phyloP scores from a whole-genome alignment of 2,888 invertebrate species.

The Hofmannophila pseudospretella region DNA sequence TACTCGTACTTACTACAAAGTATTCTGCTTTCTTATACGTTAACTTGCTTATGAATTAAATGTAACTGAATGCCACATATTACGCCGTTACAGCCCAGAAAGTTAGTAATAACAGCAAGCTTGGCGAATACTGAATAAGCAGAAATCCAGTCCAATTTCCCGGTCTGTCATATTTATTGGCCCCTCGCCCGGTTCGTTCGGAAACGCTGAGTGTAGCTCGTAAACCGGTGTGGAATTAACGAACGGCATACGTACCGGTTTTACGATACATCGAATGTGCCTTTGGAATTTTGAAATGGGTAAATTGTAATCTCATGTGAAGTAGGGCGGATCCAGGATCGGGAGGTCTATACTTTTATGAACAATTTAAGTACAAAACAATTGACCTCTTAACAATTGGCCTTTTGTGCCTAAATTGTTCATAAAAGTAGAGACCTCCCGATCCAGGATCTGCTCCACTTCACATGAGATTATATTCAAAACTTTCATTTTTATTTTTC shows the following conservation, averaged over 20 bases:
- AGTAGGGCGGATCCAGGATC: neutral
- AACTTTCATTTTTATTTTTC: too few relatives aligned
- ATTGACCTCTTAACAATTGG: too few relatives aligned
- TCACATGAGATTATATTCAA: too few relatives aligned
- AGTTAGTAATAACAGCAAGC: constrained; percentile 8
- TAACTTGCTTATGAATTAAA: too few relatives aligned
- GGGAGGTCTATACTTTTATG: too few relatives aligned
- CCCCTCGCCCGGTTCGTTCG: constrained; percentile 31
- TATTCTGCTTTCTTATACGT: too few relatives aligned
- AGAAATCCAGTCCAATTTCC: constrained; percentile 64
- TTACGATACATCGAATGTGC: constrained; percentile 16
- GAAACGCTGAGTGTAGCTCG: constrained; percentile 36
- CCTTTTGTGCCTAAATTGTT: too few relatives aligned
- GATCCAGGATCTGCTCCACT: too few relatives aligned
- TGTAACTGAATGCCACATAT: neutral
- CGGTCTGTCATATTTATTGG: constrained; percentile 65
- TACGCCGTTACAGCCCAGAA: constrained; percentile 15
- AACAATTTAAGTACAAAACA: too few relatives aligned
- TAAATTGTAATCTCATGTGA: neutral
- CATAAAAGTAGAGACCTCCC: too few relatives aligned
- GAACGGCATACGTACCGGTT: constrained; percentile 14
- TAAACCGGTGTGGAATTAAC: constrained; percentile 20
- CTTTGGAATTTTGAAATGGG: constrained; percentile 12
- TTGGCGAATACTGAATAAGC: constrained; percentile 41
- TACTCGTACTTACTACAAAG: too few relatives aligned